Percentiles rank a stretch among this genome's conserved stretches.
phyloP scores from a whole-genome alignment of 2,113 vertebrate species.

The Opisthocomus hoazin region DNA sequence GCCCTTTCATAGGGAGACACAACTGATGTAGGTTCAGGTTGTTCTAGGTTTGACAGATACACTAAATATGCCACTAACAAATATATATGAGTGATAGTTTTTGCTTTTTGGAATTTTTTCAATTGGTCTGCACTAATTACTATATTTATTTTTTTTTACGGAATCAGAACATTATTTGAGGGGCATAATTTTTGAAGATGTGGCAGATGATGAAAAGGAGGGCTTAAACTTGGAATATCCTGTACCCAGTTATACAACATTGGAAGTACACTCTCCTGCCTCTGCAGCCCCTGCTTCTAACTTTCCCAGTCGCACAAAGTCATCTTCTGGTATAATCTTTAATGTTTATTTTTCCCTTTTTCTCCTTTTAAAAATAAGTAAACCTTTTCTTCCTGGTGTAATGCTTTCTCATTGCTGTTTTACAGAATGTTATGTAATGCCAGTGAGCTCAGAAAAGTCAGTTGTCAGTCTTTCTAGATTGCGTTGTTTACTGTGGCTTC shows the following conservation, averaged over 20 bases:
- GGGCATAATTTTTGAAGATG: constrained; percentile 2
- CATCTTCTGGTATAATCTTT: constrained; percentile 65
- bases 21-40: neutral
- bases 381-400: neutral
- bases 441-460: neutral
- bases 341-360: neutral
- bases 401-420: neutral
- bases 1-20: neutral
- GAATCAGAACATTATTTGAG: neutral
- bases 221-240: neutral
- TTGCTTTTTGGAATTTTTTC: neutral
- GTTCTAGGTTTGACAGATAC: neutral
- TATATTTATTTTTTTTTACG: neutral
- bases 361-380: neutral
- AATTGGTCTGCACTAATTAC: neutral
- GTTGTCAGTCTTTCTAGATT: neutral
- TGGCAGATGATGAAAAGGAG: constrained; percentile 3
- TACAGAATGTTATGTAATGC: neutral
- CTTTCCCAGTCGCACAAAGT: neutral
- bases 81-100: neutral
- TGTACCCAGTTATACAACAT: neutral
- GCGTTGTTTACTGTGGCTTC: neutral
- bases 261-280: neutral
- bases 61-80: neutral
- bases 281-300: neutral